These are phyloP conservation scores for Sesamia inferens DNA, from an alignment of 2,888 invertebrate genomes.

Conservation along the genomic window DNA sequence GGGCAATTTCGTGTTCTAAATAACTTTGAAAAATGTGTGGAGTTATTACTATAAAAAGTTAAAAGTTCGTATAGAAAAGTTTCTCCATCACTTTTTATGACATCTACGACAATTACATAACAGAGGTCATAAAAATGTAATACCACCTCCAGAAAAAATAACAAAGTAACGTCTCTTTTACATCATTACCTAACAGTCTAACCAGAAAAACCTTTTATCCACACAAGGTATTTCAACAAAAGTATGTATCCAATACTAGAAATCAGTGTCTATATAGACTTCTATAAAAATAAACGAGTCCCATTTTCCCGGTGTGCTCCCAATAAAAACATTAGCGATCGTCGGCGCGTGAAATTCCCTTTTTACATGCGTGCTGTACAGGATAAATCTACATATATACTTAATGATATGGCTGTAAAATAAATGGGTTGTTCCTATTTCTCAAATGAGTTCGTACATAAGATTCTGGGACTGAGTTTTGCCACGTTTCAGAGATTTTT, in stretches of 20 bases:
- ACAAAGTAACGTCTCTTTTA: constrained; percentile 27
- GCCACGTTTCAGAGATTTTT: constrained; percentile 10
- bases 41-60: not conserved
- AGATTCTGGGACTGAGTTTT: not conserved
- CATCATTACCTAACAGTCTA: constrained; percentile 9
- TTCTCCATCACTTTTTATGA: constrained; percentile 17
- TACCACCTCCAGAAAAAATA: constrained; percentile 22
- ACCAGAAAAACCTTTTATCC: constrained; percentile 21
- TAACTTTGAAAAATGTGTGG: not conserved
- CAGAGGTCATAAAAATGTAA: constrained; percentile 22
- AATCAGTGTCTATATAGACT: constrained; percentile 70
- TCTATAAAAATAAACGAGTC: constrained; percentile 71
- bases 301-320: constrained; percentile 72
- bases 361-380: constrained; percentile 67
- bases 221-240: constrained; percentile 26
- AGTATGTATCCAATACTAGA: constrained; percentile 60
- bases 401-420: constrained; percentile 48
- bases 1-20: not conserved
- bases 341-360: constrained; percentile 73
- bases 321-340: constrained; percentile 78
- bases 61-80: not conserved
- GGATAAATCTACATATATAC: constrained; percentile 52
- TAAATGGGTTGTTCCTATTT: constrained; percentile 48
- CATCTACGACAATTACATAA: not conserved
- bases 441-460: constrained; percentile 23